A percentile compares a stretch with the other conserved stretches of the same genome.
These are phyloP conservation scores for Athalia cordata DNA, from an alignment of 2,888 invertebrate species.

Conservation along the genomic window DNA sequence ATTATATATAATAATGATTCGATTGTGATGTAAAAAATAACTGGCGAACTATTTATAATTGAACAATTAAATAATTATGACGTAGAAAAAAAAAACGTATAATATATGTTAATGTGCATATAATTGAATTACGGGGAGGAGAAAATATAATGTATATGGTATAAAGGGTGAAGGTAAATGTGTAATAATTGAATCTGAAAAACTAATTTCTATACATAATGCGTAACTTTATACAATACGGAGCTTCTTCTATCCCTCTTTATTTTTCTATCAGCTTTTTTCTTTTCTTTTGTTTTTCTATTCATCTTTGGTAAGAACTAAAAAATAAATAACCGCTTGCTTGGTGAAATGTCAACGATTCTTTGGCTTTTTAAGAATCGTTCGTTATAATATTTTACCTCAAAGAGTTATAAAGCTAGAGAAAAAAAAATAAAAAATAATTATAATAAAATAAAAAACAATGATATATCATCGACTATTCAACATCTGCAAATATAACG, in stretches of 20 bases:
- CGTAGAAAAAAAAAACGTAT: neutral
- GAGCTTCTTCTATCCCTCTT: conserved; percentile 47
- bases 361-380: neutral
- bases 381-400: neutral
- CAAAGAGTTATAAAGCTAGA: neutral
- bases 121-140: neutral
- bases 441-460: too few species aligned
- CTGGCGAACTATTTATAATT: neutral
- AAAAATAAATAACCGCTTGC: conserved; percentile 70
- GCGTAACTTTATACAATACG: conserved; percentile 45
- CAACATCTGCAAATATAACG: too few species aligned
- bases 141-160: neutral
- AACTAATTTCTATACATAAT: conserved; percentile 39
- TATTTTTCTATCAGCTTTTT: conserved; percentile 48
- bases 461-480: too few species aligned
- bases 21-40: neutral
- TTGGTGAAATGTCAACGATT: conserved; percentile 51
- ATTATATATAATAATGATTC: conserved; percentile 4
- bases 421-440: neutral
- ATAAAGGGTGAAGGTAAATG: neutral
- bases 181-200: neutral
- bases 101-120: neutral
- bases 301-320: conserved; percentile 72
- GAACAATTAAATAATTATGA: neutral
- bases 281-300: conserved; percentile 49